Conservation (phyloP, 2,888 invertebrate genomes). For the Drosophila tanythrix region DNA sequence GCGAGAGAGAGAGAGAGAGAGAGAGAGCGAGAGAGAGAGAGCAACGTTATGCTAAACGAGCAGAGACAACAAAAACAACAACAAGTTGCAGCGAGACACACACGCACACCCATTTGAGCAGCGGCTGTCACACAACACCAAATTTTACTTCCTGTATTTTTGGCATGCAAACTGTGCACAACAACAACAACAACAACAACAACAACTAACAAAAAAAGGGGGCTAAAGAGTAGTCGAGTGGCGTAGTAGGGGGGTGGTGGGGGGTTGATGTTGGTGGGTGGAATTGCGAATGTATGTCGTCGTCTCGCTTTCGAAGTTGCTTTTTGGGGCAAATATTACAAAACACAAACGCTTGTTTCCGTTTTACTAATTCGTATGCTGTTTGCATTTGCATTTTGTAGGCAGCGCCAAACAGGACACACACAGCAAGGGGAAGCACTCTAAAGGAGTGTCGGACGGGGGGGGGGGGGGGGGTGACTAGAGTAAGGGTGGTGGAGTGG, state of each 20-base stretch:
- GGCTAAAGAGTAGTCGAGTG: not conserved
- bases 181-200: conserved; percentile 2
- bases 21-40: not conserved
- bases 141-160: conserved; percentile 64
- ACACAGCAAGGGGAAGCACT: conserved; percentile 6
- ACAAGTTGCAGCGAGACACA: conserved; percentile 25
- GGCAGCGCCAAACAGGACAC: conserved; percentile 50
- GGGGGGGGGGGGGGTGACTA: not conserved
- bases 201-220: not conserved
- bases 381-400: conserved; percentile 73
- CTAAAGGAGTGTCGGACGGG: not conserved
- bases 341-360: conserved; percentile 81
- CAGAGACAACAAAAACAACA: conserved; percentile 11
- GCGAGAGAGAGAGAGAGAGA: no score
- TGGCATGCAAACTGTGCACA: conserved; percentile 33
- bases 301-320: conserved; percentile 48
- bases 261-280: conserved; percentile 2
- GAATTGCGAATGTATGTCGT: conserved; percentile 11
- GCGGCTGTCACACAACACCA: conserved; percentile 56
- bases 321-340: conserved; percentile 76
- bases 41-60: conserved; percentile 18
- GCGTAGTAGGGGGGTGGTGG: not conserved
- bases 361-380: conserved; percentile 82
- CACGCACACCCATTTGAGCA: conserved; percentile 22
- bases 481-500: not conserved